Evolutionary conservation across 2,797 vertebrate species (phyloP), one percentile per base, ranked within the genome.

Genomic region (Yasuhikotakia modesta): DNA sequence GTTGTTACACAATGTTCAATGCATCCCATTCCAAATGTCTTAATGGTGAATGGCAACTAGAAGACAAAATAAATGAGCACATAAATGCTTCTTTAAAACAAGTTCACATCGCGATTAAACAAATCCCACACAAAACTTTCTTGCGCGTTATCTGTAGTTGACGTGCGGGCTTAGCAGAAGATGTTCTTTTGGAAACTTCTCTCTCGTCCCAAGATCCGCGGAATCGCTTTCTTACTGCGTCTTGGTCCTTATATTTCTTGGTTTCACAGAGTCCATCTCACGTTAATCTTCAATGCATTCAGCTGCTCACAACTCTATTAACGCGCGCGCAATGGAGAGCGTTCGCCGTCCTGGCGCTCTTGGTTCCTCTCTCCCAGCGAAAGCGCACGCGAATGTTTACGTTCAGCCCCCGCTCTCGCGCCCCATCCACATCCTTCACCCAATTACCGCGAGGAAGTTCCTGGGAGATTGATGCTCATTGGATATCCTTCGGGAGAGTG

Each of bases 301-400:
- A 71, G 70, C 63, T 43, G 72, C 46, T 50, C 21, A 2, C 45
- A 64, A 52, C 57, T 61, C 64, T 71, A 24, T 61, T 65, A 53
- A 39, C 30, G 39, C 43, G 71, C 73, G 76, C 73, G 73, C 73
- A 70, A 65, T 32, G 65, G 70, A 76, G 72, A 63, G 73, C 75
- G 58, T 79, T 55, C 48, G 10, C 75, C 70, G 66, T 58, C 52
- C 79, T 76, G 64, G 71, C 81, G 70, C 70, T 72, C 73, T 70
- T 84, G 78, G 85, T 83, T 93, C 92, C 93, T 91, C 93, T 92
- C 93, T 90, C 88, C 76, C 89, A 53, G 90, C 90, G 91, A 85
- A 74, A 87, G 91, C 91, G 92, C 91, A 86, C 90, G 90, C 91
- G 83, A 93, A 93, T 95, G 95, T 97, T 95, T 94, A 95, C 94